Evolutionary conservation across 2,797 vertebrate genomes (phyloP).

Genomic region (Liasis olivaceus): DNA sequence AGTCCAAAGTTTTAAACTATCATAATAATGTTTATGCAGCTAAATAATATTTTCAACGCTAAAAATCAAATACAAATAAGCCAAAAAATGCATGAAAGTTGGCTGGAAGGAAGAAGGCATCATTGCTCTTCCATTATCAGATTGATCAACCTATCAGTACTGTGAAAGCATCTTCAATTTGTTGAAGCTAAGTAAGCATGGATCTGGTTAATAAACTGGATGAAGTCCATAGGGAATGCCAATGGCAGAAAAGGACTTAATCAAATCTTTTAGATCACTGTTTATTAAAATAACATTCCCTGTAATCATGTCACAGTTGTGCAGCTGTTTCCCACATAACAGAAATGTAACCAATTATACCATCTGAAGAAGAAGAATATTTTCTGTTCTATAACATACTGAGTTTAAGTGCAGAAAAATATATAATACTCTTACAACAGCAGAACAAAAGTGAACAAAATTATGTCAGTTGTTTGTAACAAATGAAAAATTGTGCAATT

Average conservation of each 20-base stretch:
- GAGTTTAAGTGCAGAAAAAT: neutral
- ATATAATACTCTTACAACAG: neutral
- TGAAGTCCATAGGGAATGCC: neutral
- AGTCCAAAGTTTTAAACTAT: neutral
- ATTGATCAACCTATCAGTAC: neutral
- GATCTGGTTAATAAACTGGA: neutral
- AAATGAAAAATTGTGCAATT: neutral
- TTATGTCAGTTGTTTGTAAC: neutral
- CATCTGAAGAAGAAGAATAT: neutral
- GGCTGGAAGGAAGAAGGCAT: no score
- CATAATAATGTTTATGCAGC: neutral
- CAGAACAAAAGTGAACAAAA: neutral
- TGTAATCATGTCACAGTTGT: neutral
- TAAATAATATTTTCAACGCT: neutral
- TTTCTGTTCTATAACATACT: neutral
- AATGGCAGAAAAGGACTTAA: neutral
- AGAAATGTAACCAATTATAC: neutral
- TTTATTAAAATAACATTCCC: neutral
- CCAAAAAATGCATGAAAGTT: neutral
- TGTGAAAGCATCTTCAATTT: neutral
- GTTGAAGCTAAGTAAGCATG: neutral
- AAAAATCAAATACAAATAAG: neutral
- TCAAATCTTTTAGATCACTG: neutral
- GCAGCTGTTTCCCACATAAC: neutral
- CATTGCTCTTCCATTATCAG: neutral